Evolutionary conservation across 2,888 invertebrate species (phyloP).

Genomic region (Physocephala rufipes): DNA sequence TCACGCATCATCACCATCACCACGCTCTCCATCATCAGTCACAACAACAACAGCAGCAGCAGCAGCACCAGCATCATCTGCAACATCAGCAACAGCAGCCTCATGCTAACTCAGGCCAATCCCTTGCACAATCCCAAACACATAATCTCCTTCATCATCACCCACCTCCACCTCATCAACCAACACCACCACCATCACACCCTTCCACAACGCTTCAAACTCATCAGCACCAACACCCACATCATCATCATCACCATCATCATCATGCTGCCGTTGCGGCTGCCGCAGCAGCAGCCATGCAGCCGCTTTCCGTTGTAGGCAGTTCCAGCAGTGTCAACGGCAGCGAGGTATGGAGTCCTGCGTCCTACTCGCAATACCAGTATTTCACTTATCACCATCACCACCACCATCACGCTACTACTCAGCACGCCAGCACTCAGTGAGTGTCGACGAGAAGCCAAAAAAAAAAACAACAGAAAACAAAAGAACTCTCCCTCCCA

Average conservation of each 20-base stretch:
- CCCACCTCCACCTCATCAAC: conserved; percentile 25
- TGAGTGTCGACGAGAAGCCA: conserved; percentile 66
- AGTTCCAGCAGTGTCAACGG: conserved; percentile 67
- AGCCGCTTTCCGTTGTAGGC: conserved; percentile 33
- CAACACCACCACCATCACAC: conserved; percentile 47
- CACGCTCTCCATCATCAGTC: conserved; percentile 12
- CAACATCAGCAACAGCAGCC: conserved; percentile 31
- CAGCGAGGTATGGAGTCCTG: conserved; percentile 72
- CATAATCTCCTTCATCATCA: conserved; percentile 33
- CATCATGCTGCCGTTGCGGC: conserved; percentile 40
- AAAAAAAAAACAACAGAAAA: conserved; percentile 33
- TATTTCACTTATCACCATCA: conserved; percentile 72
- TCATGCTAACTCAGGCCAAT: conserved; percentile 36
- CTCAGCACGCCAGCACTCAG: conserved; percentile 67
- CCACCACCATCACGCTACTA: conserved; percentile 51
- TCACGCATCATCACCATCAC: conserved; percentile 41
- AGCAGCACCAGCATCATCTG: conserved; percentile 41
- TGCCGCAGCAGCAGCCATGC: conserved; percentile 31
- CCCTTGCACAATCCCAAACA: conserved; percentile 34
- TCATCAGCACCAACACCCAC: conserved; percentile 47
- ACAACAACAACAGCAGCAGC: conserved; percentile 37
- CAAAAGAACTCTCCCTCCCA: conserved; percentile 41
- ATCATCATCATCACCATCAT: conserved; percentile 38
- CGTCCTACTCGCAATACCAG: conserved; percentile 71
- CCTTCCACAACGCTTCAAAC: conserved; percentile 46